Base-by-base conservation (phyloP, 2,888 invertebrate genomes). In the Mimas tiliae region DNA sequence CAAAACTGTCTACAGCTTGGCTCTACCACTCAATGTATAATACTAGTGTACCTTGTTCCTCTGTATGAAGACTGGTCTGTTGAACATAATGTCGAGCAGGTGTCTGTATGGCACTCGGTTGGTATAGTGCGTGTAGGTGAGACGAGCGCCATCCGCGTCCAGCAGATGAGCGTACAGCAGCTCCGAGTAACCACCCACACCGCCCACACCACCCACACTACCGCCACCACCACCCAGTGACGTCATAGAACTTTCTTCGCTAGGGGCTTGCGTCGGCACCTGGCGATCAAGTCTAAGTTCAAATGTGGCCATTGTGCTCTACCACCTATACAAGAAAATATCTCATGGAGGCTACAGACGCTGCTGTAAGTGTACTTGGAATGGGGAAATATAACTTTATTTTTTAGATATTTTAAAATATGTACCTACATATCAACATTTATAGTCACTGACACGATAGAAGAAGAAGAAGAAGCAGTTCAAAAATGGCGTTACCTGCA, bases 71-170 rank as follows among this genome's bases (percentile, higher is more conserved):
- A 97, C 96, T 8, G 97, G 96, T 8, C 97, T 89, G 90, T 97
- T 97, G 87, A 97, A 97, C 73, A 95, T 95, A 76, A 97, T 96
- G 87, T 97, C 97, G 66, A 97, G 94, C 74, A 97, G 92, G 34
- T 96, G 96, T 21, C 96, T 94, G 85, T 95, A 96, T n/a, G 95
- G 94, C 70, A 97, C 97, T 72, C 96, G 95, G 72, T 95, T 96
- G 63, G 97, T 96, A 82, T 96, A 97, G 88, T 97, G 97, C 72
- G 87, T 97, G 87, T 97, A 97, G 0, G 97, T 97, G 76, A 97
- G 94, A 6, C 97, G 93, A 62, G 96, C 96, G 6, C 97, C 97
- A 87, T 97, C 96, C 33, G 95, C 95, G 88, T 97, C 97, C 77
- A 97, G 94, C 68, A 97, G 93, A 89, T 97, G 96, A 16, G 97